A percentile compares a stretch with the other conserved stretches of the same genome.
These are phyloP conservation scores for Cecropterus lyciades DNA, from an alignment of 1,140 invertebrate genomes.

Conservation along the genomic window DNA sequence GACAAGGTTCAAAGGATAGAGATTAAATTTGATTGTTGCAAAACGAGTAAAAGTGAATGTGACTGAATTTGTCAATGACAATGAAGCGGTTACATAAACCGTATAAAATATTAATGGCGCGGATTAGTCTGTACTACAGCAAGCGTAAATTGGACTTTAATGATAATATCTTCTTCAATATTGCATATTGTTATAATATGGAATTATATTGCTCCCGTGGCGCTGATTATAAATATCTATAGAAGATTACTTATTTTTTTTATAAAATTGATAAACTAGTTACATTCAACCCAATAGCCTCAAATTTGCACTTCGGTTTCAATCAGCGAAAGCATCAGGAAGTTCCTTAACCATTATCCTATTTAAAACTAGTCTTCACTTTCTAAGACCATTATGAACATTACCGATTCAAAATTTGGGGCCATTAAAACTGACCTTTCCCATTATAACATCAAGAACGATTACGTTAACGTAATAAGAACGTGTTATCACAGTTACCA, in stretches of 20 bases:
- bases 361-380: constrained; percentile 11
- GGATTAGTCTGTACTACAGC: background rate
- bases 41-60: constrained; percentile 32
- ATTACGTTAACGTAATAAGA: constrained; percentile 43
- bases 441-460: constrained; percentile 30
- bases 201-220: too few relatives aligned
- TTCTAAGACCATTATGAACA: constrained; percentile 26
- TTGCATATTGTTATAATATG: too few relatives aligned
- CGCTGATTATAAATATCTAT: too few relatives aligned
- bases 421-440: constrained; percentile 49
- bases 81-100: constrained; percentile 8
- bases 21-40: constrained; percentile 32
- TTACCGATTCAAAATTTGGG: constrained; percentile 38
- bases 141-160: background rate
- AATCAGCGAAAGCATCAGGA: background rate
- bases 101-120: background rate
- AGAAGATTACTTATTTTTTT: too few relatives aligned
- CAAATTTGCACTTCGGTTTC: background rate
- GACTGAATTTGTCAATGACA: constrained; percentile 12
- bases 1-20: constrained; percentile 37
- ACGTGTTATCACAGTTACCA: constrained; percentile 34
- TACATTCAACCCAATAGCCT: too few relatives aligned
- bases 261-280: too few relatives aligned
- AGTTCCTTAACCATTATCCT: too few relatives aligned
- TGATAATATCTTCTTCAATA: too few relatives aligned